These are phyloP conservation scores for Eulemur albifrons DNA, from an alignment of 2,797 vertebrate genomes.

Conservation along the genomic window DNA sequence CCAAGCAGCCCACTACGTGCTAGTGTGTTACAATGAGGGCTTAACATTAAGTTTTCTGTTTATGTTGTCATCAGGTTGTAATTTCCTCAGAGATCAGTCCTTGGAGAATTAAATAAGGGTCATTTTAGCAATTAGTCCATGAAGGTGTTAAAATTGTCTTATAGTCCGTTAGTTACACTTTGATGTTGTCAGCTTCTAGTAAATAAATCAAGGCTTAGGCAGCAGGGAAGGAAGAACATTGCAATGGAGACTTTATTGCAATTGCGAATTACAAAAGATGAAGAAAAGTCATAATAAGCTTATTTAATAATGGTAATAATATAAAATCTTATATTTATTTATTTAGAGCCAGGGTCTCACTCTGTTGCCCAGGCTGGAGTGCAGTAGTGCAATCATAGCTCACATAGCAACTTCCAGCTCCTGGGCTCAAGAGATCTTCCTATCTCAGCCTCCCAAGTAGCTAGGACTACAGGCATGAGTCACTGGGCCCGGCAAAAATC, in stretches of 20 bases:
- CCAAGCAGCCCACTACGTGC: not conserved
- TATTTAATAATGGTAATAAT: not conserved
- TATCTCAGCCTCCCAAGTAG: not conserved
- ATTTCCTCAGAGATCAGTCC: not conserved
- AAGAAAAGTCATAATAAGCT: not conserved
- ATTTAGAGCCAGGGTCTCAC: not conserved
- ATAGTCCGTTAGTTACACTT: not conserved
- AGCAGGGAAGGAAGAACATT: not conserved
- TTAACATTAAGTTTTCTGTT: not conserved
- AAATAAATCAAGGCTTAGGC: not conserved
- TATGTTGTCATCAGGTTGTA: not conserved
- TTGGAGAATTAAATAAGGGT: not conserved
- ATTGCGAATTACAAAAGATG: not conserved
- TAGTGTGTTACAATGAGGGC: not conserved
- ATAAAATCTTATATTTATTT: not conserved
- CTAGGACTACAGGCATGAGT: not conserved
- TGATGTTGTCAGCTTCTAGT: not conserved
- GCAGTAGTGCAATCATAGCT: not conserved
- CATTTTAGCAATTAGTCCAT: not conserved
- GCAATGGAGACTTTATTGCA: not conserved
- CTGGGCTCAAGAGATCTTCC: not conserved
- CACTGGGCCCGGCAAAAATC: not conserved
- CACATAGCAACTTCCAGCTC: not conserved
- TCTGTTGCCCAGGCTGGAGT: not conserved
- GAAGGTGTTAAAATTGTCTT: not conserved